Conservation (phyloP, 2,113 vertebrate genomes). For the Oostethus manadensis region DNA sequence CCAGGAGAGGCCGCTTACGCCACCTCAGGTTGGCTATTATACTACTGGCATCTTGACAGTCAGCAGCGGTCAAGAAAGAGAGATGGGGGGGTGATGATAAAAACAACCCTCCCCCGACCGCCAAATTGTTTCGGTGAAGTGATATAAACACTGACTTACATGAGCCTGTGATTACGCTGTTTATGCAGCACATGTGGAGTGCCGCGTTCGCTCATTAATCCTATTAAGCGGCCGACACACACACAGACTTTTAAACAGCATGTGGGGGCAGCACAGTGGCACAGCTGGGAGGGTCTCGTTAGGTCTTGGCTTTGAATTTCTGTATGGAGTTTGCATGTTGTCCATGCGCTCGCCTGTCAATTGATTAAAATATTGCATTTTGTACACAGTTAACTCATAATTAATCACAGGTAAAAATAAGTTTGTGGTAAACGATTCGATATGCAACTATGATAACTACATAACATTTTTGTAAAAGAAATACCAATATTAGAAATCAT, state of each 20-base stretch:
- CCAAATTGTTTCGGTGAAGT: constrained; percentile 58
- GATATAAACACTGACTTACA: constrained; percentile 67
- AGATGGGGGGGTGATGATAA: constrained; percentile 24
- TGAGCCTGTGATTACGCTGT: constrained; percentile 65
- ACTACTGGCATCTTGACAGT: constrained; percentile 34
- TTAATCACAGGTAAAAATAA: too few relatives aligned
- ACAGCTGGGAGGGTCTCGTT: too few relatives aligned
- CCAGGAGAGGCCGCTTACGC: constrained; percentile 47
- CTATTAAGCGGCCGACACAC: constrained; percentile 56
- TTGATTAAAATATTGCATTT: too few relatives aligned
- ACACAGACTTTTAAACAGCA: constrained; percentile 41
- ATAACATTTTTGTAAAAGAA: too few relatives aligned
- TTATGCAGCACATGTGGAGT: constrained; percentile 63
- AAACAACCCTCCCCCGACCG: constrained; percentile 36
- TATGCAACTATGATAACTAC: too few relatives aligned
- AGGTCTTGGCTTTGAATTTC: not conserved
- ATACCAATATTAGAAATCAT: too few relatives aligned
- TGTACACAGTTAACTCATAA: too few relatives aligned
- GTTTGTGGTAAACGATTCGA: too few relatives aligned
- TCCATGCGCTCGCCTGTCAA: too few relatives aligned
- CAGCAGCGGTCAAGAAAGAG: constrained; percentile 1
- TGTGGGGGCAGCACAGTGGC: not conserved
- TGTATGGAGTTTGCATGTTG: not conserved
- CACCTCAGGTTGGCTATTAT: constrained; percentile 37
- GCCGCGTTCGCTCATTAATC: constrained; percentile 67